Evolutionary conservation across 2,888 invertebrate species (phyloP).

Genomic region (Eulithis prunata): DNA sequence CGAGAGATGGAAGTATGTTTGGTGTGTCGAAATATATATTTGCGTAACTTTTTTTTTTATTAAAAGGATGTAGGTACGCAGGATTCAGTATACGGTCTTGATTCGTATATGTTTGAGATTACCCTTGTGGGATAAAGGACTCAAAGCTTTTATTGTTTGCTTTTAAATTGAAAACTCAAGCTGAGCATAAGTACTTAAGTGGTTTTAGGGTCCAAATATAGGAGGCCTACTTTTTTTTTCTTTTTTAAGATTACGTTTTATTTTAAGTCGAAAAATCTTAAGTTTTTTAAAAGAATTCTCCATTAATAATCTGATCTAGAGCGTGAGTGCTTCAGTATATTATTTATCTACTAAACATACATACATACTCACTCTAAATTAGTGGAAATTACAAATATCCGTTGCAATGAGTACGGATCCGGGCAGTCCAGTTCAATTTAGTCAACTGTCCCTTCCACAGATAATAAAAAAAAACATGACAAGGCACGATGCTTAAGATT

Average conservation of each 20-base stretch:
- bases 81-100: slow-evolving; percentile 37
- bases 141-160: neutral
- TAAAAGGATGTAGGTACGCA: slow-evolving; percentile 36
- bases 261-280: too few species aligned
- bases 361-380: neutral
- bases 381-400: slow-evolving; percentile 8
- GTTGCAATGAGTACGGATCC: slow-evolving; percentile 3
- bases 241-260: too few species aligned
- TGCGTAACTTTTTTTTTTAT: slow-evolving; percentile 53
- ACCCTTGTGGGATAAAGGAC: slow-evolving; percentile 16
- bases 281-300: too few species aligned
- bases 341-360: too few species aligned
- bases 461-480: too few species aligned
- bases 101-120: slow-evolving; percentile 30
- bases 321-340: too few species aligned
- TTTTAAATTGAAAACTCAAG: neutral
- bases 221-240: too few species aligned
- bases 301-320: too few species aligned
- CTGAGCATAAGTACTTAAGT: neutral
- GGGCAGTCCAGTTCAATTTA: neutral
- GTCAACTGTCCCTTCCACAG: too few species aligned
- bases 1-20: slow-evolving; percentile 48
- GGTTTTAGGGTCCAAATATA: neutral
- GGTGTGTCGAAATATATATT: slow-evolving; percentile 42
- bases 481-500: too few species aligned